Evolutionary conservation across 2,888 invertebrate genomes (phyloP).

Genomic region (Choreutis nemorana): DNA sequence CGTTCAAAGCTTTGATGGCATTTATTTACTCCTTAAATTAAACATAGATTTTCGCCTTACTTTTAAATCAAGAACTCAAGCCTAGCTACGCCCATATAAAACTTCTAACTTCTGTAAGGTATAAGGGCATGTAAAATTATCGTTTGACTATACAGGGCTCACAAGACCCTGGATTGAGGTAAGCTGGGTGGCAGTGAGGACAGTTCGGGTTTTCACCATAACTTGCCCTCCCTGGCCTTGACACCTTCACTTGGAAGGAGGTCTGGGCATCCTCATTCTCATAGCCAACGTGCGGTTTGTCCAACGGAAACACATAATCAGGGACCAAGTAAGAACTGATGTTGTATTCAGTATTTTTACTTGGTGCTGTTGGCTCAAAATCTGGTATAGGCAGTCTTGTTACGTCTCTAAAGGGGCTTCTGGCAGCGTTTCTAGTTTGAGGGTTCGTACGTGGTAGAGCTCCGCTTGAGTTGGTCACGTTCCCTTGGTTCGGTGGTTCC

Average conservation of each 20-base stretch:
- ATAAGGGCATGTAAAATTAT: conserved; percentile 30
- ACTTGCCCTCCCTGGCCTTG: conserved; percentile 41
- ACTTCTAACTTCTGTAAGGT: too few species aligned
- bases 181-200: conserved; percentile 71
- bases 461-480: conserved; percentile 29
- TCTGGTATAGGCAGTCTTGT: conserved; percentile 38
- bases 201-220: conserved; percentile 70
- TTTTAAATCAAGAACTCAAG: too few species aligned
- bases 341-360: conserved; percentile 61
- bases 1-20: too few species aligned
- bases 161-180: conserved; percentile 68
- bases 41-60: too few species aligned
- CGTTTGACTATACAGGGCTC: conserved; percentile 69
- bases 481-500: conserved; percentile 58
- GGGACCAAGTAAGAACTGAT: conserved; percentile 69
- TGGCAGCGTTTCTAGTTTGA: conserved; percentile 23
- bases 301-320: conserved; percentile 68
- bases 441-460: too few species aligned
- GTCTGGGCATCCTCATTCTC: conserved; percentile 62
- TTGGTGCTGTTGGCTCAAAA: conserved; percentile 18
- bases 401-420: conserved; percentile 37
- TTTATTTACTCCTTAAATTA: too few species aligned
- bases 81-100: too few species aligned
- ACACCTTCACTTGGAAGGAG: conserved; percentile 67
- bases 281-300: conserved; percentile 67